Base-by-base conservation (phyloP, 1,140 invertebrate genomes). In the Drosophila sproati region DNA sequence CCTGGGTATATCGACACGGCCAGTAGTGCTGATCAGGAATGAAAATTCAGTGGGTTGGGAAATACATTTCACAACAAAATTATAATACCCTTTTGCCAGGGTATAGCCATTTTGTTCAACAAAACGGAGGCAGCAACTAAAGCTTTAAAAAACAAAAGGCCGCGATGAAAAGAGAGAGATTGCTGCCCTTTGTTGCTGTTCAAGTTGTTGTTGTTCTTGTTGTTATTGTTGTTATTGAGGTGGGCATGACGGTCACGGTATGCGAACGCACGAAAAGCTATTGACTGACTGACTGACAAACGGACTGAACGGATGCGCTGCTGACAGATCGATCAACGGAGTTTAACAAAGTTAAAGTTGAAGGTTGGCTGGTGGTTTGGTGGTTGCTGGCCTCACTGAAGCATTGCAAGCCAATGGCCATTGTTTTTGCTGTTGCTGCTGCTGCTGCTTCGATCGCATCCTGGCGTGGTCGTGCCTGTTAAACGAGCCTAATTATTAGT, bases 171-270 rank as follows among this genome's bases (percentile, higher is more conserved):
- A 80, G 77, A 68, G 64, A 85, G 79, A 71, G 76, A 76, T 76
- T 71, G 68, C 57, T 35, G 35, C 34, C 39, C 41, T 60, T 47
- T 60, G 29, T 32, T 59, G 70, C 39, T 54, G 66, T 35, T 60
- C 10, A n/a, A 43, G 66, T 37, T 45, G 57, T n/a, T 56, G 48
- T 34, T 47, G 48, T 12, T 60, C 47, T 7, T 56, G 50, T 39
- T 66, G 45, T 47, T 63, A 0, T 12, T 12, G 12, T 20, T 20
- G 67, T 39, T 57, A 56, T 45, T 32, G 62, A 54, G 77, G 62
- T 71, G 81, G 83, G 81, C 83, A 80, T 89, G 88, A 82, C 89
- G 79, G 89, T 89, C 90, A 91, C 89, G 89, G 77, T 91, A 74
- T 43, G 39, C 81, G 85, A 89, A 85, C 80, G 85, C 85, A 88